A percentile compares a stretch with the other conserved stretches of the same genome.
These are phyloP conservation scores for Boleophthalmus pectinirostris DNA, from an alignment of 2,113 vertebrate species.

Conservation along the genomic window DNA sequence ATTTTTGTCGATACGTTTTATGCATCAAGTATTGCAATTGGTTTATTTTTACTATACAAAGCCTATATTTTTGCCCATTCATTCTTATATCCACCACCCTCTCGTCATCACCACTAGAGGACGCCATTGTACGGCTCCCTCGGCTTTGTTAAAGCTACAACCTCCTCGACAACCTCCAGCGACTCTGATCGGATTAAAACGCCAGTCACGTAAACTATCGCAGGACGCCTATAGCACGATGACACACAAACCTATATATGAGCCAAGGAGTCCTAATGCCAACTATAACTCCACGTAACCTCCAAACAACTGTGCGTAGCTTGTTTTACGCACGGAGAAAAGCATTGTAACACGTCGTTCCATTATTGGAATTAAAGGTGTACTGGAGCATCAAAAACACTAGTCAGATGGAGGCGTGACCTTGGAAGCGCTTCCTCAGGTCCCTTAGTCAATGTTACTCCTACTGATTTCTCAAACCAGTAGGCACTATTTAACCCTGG, in stretches of 20 bases:
- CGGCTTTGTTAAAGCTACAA: background rate
- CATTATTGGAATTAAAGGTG: slow-evolving; percentile 4
- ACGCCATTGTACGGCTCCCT: slow-evolving; percentile 34
- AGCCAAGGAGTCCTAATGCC: slow-evolving; percentile 4
- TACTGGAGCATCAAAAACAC: slow-evolving; percentile 10
- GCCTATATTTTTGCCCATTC: background rate
- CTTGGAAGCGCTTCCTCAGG: slow-evolving; percentile 42
- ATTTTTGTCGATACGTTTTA: too few relatives aligned
- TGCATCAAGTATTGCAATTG: too few relatives aligned
- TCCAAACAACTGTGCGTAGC: background rate
- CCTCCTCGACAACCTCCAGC: slow-evolving; percentile 4
- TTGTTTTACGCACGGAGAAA: background rate
- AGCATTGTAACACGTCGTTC: background rate
- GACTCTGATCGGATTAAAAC: slow-evolving; percentile 42
- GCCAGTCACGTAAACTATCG: slow-evolving; percentile 49
- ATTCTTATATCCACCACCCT: background rate
- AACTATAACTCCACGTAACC: background rate
- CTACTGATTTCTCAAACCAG: too few relatives aligned
- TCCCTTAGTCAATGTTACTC: background rate
- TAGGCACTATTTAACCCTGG: too few relatives aligned
- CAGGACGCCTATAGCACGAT: slow-evolving; percentile 19
- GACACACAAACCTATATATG: slow-evolving; percentile 61
- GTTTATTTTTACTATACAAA: background rate
- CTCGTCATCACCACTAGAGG: slow-evolving; percentile 42
- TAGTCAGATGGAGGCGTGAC: slow-evolving; percentile 23